Evolutionary conservation across 2,113 vertebrate species (phyloP), one percentile per base, ranked within the genome.

Genomic region (Gasterosteus aculeatus): DNA sequence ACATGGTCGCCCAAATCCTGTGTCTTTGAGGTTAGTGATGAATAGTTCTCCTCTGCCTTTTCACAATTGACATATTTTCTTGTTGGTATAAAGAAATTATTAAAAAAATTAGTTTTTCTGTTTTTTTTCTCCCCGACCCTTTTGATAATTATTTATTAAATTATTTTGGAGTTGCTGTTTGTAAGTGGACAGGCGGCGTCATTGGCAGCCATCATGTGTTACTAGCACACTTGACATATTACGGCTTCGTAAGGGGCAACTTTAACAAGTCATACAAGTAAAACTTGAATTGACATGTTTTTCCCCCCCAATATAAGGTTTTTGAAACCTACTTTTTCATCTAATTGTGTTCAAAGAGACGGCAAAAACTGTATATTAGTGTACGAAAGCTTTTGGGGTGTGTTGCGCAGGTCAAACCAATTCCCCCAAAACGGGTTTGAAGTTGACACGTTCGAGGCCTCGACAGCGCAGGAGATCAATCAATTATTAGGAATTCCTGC

Each of bases 1-100:
- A 94, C 65, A 72, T 73, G 85, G 91, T 88, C 87, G 89, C 69
- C 83, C 87, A 86, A 90, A 79, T 83, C 80, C 76, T 68, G 75
- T 77, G 78, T 68, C 67, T 90, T 84, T 94, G 89, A 95, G 94
- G 94, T 95, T 84, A 90, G 94, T 94, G 67, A 77, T 80, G 65
- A 81, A 67, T 53, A 61, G 51, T 68, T 87, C 54, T 83, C 14
- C 66, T 72, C 42, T 18, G 57, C 35, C 60, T 78, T 22, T 42
- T 56, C 65, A 68, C 12, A 61, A 57, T 71, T 65, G 35, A 53
- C 22, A 47, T 61, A 6, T 67, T 75, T 72, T 64, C 41, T 59
- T 42, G 2, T 39, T 29, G 31, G 18, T 31, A 3, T 19, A 44
- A 57, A 54, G 10, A 67, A 63, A 39, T 56, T 44, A 10, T 31